Evolutionary conservation across 2,797 vertebrate species (phyloP).

Genomic region (Falco berigora): DNA sequence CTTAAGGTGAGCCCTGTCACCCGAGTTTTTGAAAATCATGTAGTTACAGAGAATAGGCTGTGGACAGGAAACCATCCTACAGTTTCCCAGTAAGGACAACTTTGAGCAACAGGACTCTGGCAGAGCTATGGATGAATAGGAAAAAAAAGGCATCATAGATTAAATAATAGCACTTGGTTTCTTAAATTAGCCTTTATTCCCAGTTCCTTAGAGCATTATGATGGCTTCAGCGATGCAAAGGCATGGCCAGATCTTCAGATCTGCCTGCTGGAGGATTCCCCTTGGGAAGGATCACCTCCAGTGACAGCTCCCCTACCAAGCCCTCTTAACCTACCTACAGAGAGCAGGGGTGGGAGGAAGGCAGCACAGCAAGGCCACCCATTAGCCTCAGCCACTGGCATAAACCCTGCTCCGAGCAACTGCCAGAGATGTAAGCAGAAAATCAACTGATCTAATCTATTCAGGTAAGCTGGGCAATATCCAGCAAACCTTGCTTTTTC

Average conservation of each 20-base stretch:
- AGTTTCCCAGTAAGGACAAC: background rate
- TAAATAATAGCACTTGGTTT: background rate
- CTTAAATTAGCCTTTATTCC: background rate
- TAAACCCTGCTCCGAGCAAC: background rate
- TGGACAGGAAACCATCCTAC: background rate
- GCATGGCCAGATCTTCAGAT: background rate
- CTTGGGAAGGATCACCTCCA: background rate
- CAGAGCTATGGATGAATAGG: background rate
- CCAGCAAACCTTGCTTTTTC: background rate
- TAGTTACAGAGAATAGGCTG: background rate
- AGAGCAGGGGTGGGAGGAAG: background rate
- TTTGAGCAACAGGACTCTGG: background rate
- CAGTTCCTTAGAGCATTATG: background rate
- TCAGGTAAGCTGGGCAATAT: background rate
- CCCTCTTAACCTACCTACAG: background rate
- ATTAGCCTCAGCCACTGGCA: background rate
- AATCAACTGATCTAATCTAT: background rate
- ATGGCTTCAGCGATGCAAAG: background rate
- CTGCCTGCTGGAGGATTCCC: background rate
- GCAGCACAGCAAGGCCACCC: background rate
- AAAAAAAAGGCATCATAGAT: background rate
- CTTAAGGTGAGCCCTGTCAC: background rate
- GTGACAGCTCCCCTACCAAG: background rate
- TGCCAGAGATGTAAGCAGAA: background rate
- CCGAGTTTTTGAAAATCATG: background rate